Evolutionary conservation across 2,888 invertebrate species (phyloP).

Genomic region (Fragum whitleyi): DNA sequence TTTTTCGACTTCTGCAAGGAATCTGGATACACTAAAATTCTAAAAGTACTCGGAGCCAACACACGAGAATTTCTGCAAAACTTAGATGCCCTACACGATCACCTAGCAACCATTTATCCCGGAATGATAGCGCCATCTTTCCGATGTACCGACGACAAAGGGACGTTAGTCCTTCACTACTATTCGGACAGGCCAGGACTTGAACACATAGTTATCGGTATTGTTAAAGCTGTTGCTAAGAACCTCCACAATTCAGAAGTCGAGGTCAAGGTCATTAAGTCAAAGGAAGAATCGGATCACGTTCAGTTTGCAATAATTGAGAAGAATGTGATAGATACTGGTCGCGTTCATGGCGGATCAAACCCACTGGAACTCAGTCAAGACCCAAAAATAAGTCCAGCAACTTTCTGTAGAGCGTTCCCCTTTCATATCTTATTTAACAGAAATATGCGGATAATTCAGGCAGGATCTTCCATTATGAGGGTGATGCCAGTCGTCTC

Average conservation of each 20-base stretch:
- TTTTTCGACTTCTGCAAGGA: constrained; percentile 83
- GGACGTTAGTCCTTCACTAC: constrained; percentile 91
- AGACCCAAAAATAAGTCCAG: constrained; percentile 78
- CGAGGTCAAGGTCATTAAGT: constrained; percentile 95
- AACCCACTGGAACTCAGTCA: constrained; percentile 48
- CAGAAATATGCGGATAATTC: constrained; percentile 93
- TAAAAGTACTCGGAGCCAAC: constrained; percentile 97
- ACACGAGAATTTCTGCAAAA: constrained; percentile 98
- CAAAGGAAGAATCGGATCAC: constrained; percentile 95
- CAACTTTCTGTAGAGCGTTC: constrained; percentile 89
- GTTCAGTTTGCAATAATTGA: constrained; percentile 86
- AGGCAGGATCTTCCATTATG: constrained; percentile 95
- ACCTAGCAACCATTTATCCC: constrained; percentile 93
- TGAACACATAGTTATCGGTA: constrained; percentile 98
- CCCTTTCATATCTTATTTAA: constrained; percentile 99
- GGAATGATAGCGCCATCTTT: constrained; percentile 93
- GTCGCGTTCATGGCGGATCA: constrained; percentile 24
- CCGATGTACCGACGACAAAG: constrained; percentile 88
- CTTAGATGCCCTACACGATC: constrained; percentile 97
- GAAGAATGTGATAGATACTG: constrained; percentile 48
- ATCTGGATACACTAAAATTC: constrained; percentile 96
- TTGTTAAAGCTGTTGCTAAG: constrained; percentile 98
- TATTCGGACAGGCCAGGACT: constrained; percentile 98
- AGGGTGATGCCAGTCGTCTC: constrained; percentile 87
- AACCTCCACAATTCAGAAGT: constrained; percentile 88